Evolutionary conservation across 2,797 vertebrate species (phyloP), one percentile per base, ranked within the genome.

Genomic region (Hypotaenidia philippensis): DNA sequence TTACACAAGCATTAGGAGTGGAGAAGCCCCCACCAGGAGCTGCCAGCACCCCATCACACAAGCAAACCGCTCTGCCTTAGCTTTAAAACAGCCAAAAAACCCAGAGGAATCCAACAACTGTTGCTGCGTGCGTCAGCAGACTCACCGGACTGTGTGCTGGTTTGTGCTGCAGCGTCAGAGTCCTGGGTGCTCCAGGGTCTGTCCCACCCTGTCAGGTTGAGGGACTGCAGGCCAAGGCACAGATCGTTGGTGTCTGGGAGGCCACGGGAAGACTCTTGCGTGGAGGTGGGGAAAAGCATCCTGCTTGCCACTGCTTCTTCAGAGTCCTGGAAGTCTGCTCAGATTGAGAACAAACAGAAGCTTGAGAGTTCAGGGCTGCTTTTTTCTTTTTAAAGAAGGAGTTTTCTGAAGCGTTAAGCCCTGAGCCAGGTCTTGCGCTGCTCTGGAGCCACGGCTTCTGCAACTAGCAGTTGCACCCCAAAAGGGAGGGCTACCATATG

Each of bases 221-320:
- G 99, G 52, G 99, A 99, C 97, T 99, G 99, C 95, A 99, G 99
- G 98, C 99, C 99, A 98, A 99, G 99, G 98, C 99, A 99, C 98
- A 99, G 98, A 97, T 99, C 99, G 14, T 98, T 98, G 98, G 99
- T 98, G 82, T 99, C 99, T 50, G 98, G 98, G 87, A 99, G 98
- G 98, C 98, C 98, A 97, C 99, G 98, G 96, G 99, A 96, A 91
- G 98, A 97, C 93, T 99, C 99, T 98, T 99, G 99, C 65, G 98
- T 97, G 95, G 98, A 98, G 40, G 98, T 99, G 92, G 99, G 99
- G 97, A 99, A 99, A 97, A 99, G 99, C 99, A 99, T 99, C 98
- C 99, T 99, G 99, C 99, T 99, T 91, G 99, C 97, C 94, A 98
- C 97, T 86, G 98, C 95, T 97, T 98, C 98, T 98, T 99, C 99